These are phyloP conservation scores for Drosophila arizonae DNA, from an alignment of 1,140 invertebrate genomes.

Conservation along the genomic window DNA sequence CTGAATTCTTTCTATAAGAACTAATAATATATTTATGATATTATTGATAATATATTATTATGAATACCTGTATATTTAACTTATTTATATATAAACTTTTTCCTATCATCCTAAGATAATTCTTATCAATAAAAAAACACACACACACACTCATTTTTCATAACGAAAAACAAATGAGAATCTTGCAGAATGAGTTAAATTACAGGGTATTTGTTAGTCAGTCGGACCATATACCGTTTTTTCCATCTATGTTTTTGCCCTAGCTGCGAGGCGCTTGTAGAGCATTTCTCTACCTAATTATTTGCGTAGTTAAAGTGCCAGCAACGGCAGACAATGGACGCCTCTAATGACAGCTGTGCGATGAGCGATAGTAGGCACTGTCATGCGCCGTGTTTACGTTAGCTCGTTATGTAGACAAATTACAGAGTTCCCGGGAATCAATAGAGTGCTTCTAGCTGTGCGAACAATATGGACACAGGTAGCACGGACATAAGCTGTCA, in stretches of 20 bases:
- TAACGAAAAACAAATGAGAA: no score
- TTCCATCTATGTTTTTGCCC: constrained; percentile 9
- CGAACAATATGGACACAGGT: constrained; percentile 5
- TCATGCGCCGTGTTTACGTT: constrained; percentile 32
- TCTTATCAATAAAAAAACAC: no score
- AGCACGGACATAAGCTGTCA: constrained; percentile 22
- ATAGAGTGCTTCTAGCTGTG: constrained; percentile 24
- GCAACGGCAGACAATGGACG: constrained; percentile 44
- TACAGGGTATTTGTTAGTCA: constrained; percentile 1
- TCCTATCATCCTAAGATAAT: no score
- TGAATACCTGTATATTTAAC: no score
- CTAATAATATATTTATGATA: no score
- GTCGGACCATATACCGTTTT: not conserved
- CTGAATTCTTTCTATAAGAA: no score
- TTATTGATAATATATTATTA: no score
- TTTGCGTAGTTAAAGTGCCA: constrained; percentile 73
- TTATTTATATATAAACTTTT: no score
- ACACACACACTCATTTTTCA: no score
- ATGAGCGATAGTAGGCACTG: constrained; percentile 4
- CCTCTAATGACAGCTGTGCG: constrained; percentile 48
- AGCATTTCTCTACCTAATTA: constrained; percentile 63
- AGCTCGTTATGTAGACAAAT: constrained; percentile 46
- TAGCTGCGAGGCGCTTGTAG: constrained; percentile 38
- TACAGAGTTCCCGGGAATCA: constrained; percentile 42
- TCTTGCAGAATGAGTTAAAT: no score